These are phyloP conservation scores for Bugula neritina DNA, from an alignment of 2,888 invertebrate species.

Conservation along the genomic window DNA sequence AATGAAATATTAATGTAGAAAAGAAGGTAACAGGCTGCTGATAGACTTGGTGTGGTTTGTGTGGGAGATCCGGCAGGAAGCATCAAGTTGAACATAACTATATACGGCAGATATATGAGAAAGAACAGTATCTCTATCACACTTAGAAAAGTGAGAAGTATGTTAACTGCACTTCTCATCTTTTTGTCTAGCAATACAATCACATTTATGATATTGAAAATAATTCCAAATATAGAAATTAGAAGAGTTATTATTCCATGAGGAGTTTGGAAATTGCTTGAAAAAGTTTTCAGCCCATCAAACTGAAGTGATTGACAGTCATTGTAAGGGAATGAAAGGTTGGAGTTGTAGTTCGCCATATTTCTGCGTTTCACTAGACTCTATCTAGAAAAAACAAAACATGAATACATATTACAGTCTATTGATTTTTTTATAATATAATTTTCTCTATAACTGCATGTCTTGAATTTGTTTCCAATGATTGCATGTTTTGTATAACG, in stretches of 20 bases:
- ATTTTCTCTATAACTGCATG: no score
- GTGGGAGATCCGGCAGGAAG: neutral
- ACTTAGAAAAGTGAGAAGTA: slow-evolving; percentile 16
- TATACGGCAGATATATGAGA: neutral
- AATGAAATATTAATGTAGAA: slow-evolving; percentile 2
- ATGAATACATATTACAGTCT: no score
- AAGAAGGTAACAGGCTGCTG: slow-evolving; percentile 9
- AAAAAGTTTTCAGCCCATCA: neutral
- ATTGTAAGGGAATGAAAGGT: neutral
- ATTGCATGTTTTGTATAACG: no score
- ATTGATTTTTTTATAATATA: no score
- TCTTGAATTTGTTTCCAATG: no score
- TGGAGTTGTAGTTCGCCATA: no score
- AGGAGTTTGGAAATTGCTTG: neutral
- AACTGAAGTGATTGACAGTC: neutral
- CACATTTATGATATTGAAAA: slow-evolving; percentile 13
- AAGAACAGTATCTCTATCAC: neutral
- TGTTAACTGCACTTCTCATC: slow-evolving; percentile 25
- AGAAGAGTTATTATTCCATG: neutral
- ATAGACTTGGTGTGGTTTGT: neutral
- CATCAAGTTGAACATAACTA: neutral
- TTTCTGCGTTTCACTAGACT: no score
- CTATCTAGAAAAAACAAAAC: no score
- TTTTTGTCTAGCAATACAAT: neutral
- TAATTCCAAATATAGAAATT: slow-evolving; percentile 1